phyloP scores from a whole-genome alignment of 1,140 invertebrate genomes.

The Drosophila paulistorum region DNA sequence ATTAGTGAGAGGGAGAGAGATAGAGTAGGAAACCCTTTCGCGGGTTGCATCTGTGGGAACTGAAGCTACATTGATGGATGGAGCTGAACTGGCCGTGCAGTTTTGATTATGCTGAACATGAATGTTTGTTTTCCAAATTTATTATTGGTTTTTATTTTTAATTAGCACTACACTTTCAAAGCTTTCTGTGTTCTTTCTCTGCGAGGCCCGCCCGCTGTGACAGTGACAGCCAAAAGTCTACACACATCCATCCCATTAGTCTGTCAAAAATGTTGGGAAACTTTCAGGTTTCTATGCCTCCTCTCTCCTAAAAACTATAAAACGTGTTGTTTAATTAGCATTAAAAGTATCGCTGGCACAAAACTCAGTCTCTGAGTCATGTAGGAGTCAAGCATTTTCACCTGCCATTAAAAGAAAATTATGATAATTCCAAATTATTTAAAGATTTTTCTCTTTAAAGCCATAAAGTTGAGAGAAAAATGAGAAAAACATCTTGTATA shows the following conservation, averaged over 20 bases:
- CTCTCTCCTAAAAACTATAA: background rate
- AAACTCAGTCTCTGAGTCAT: constrained; percentile 23
- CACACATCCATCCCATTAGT: constrained; percentile 42
- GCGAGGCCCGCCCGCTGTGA: constrained; percentile 37
- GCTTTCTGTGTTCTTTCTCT: constrained; percentile 20
- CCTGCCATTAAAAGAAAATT: constrained; percentile 30
- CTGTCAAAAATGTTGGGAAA: constrained; percentile 41
- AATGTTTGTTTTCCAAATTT: constrained; percentile 22
- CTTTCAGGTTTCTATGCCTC: constrained; percentile 3
- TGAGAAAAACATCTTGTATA: background rate
- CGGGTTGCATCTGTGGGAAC: constrained; percentile 27
- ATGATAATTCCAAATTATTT: constrained; percentile 28
- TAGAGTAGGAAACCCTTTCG: background rate
- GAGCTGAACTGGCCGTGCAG: constrained; percentile 43
- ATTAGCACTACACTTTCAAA: constrained; percentile 50
- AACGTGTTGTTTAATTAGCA: constrained; percentile 36
- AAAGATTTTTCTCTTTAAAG: background rate
- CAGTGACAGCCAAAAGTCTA: constrained; percentile 54
- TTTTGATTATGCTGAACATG: constrained; percentile 48
- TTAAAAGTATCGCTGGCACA: constrained; percentile 16
- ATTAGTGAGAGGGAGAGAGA: constrained; percentile 44
- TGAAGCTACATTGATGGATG: constrained; percentile 12
- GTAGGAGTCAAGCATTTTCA: constrained; percentile 27
- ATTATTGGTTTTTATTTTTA: constrained; percentile 52
- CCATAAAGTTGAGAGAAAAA: background rate